Base-by-base conservation (phyloP, 2,113 vertebrate species). In the Notiomystis cincta region DNA sequence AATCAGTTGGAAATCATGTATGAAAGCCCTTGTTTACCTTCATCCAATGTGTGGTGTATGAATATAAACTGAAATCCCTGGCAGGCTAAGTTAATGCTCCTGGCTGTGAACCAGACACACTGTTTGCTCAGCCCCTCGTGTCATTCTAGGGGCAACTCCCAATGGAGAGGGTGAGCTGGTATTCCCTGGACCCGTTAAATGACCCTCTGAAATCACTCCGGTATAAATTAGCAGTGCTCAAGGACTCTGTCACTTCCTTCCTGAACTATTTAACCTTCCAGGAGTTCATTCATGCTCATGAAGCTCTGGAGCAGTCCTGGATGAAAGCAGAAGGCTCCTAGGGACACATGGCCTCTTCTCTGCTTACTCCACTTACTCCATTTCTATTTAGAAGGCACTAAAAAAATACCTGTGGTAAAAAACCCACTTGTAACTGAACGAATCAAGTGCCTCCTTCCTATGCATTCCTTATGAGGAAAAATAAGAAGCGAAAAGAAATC, bases 111-210 rank as follows among this genome's bases (percentile, higher is more conserved):
- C 22, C 61, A 91, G 65, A 21, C 47, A 58, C 11, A 1, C 14
- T 35, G 40, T 51, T 62, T 84, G 44, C 60, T 75, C 89, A 84
- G 65, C 14, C 31, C 28, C 57, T 82, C 21, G 7, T 48, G 24
- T 45, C 57, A 45, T 37, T 37, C 66, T 42, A 44, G 67, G 33
- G 17, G n/a, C 33, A 83, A 30, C 37, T 90, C 89, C n/a, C 64
- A 89, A 7, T 0, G 4, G 67, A 71, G 53, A 82, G 47, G 44
- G 50, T 0, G 0, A 58, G 48, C 35, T 64, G 7, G 13, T 57
- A n/a, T 54, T 93, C 51, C 27, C 21, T 20, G 21, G 27, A 53
- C 56, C 56, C 87, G 44, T 31, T 58, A 65, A 92, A 75, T 72
- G 53, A 72, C 54, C 45, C 37, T 82, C 50, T 76, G 73, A 53